Evolutionary conservation across 2,888 invertebrate genomes (phyloP), one percentile per base, ranked within the genome.

Genomic region (Eupithecia subfuscata): DNA sequence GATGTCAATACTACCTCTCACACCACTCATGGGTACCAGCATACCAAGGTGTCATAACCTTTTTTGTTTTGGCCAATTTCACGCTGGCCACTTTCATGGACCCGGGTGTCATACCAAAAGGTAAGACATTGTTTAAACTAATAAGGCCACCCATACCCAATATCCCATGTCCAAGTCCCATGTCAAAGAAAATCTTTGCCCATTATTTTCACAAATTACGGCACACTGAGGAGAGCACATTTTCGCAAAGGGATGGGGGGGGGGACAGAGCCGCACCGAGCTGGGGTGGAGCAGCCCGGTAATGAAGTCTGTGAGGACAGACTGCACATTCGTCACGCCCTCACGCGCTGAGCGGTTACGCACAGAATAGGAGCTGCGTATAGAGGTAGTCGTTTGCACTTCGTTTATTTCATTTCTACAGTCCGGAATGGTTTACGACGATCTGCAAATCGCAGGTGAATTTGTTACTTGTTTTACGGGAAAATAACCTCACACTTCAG

Each of bases 41-140:
- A 86, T 97, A 97, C 90, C 99, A 99, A 96, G 98, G 97, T 85
- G 96, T 99, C 85, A 97, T 99, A 89, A 98, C 99, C 85, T 97
- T 99, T 95, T 99, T 99, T 96, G 99, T 99, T 88, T 95, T 99
- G 95, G 98, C 99, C 94, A 99, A 99, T 96, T 99, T 99, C 95
- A 98, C 98, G 84, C 96, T 99, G 95, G 99, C 99, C 85, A 99
- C 99, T 88, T 99, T 99, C 95, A 99, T 99, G 99, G 99, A 99
- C 95, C 99, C 99, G 89, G 99, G 99, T 88, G 97, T 99, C 82
- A 99, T 99, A 96, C 99, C 99, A 89, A 98, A 98, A 97, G 99
- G 99, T 99, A 76, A 73, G 25, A 60, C n/a, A 22, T 56, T 8
- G 52, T 11, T 56, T 56, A 9, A 48, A n/a, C 30, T 30, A 30